These are phyloP conservation scores for Cygnus buccinator DNA, from an alignment of 2,113 vertebrate species.

Conservation along the genomic window DNA sequence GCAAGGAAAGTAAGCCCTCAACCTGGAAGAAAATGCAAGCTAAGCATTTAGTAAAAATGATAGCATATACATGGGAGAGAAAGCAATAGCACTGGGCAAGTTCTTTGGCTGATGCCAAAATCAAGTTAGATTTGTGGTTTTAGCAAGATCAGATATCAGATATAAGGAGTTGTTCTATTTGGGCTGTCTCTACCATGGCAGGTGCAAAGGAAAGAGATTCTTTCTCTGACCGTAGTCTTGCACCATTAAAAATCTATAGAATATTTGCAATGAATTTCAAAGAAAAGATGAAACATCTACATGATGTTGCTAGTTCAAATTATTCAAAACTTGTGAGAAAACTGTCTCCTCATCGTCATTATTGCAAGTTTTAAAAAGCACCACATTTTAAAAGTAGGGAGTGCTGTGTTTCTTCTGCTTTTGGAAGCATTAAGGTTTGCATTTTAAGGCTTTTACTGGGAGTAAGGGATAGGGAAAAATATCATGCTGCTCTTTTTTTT, in stretches of 20 bases:
- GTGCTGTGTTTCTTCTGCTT: fast-evolving
- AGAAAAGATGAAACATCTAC: not conserved
- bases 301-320: not conserved
- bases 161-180: not conserved
- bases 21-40: not conserved
- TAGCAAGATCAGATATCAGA: not conserved
- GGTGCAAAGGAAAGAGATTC: not conserved
- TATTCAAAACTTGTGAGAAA: not conserved
- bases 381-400: not conserved
- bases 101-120: not conserved
- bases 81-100: not conserved
- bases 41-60: not conserved
- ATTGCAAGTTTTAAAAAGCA: not conserved
- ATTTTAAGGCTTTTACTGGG: not conserved
- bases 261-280: not conserved
- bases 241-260: not conserved
- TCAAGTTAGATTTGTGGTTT: not conserved
- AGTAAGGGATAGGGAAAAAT: not conserved
- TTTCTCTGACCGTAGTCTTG: not conserved
- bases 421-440: not conserved
- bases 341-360: not conserved
- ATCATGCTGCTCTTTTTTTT: not conserved
- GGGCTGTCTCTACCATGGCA: not conserved
- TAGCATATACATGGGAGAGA: not conserved
- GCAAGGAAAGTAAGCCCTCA: not conserved